Base-by-base conservation (phyloP, 23 tunicate genomes). In the Halocynthia roretzi region DNA sequence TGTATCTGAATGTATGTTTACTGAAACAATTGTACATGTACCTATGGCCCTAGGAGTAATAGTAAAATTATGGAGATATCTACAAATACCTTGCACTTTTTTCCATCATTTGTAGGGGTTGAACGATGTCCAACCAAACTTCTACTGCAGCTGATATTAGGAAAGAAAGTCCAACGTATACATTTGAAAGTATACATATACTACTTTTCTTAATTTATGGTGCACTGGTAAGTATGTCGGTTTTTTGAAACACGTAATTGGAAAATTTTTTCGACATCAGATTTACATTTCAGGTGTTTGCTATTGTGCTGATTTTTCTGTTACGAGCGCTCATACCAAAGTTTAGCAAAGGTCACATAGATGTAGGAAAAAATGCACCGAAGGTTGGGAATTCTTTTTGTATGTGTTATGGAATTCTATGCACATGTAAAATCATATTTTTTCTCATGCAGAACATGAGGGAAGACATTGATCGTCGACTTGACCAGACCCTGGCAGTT, bases 121-220 rank as follows among this genome's bases (percentile, higher is more conserved):
- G 44, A 31, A 31, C 44, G 4, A 31, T 31, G 44, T 31, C 44
- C 44, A 31, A 31, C 44, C 44, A 31, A 31, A 31, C 44, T 31
- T 31, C 44, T 31, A 31, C 44, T 31, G 4, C 44, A 31, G 44
- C 2, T 31, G 4, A 31, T 31, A 31, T 31, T 31, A 31, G 44
- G 44, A 31, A 31, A 31, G 44, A 31, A 4, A 31, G 44, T 31
- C 44, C 44, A 31, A 31, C 44, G 4, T 31, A 31, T 31, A 31
- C 44, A 31, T 31, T 31, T 31, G 44, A 31, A 31, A 31, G 83
- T 44, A 66, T 64, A 7, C 75, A 76, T 52, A 11, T 86, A 20
- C 72, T 86, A 18, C 77, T 86, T 14, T 78, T 86, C 15, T 50
- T 86, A 50, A 86, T 86, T n/a, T 86, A 86, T 81, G 93, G 93